Conservation (phyloP, 92 coral and sea anemone genomes). For the Epizoanthus illoricatus region DNA sequence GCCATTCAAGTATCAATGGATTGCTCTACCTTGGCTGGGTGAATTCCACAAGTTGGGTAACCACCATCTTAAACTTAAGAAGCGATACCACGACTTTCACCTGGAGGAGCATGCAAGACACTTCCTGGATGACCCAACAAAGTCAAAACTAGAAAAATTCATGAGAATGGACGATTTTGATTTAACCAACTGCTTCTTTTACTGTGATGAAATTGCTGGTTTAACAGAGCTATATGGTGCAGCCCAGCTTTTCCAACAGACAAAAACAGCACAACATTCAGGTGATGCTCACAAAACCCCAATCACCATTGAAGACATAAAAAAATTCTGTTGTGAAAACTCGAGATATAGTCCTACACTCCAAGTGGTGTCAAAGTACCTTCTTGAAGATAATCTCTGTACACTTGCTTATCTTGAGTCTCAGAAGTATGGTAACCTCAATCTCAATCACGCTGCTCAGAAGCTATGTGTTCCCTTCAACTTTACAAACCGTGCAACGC, state of each 20-base stretch:
- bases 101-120: conserved; percentile 28
- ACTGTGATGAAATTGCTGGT: conserved; percentile 24
- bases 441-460: conserved; percentile 4
- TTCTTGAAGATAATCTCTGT: conserved; percentile 3
- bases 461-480: too few species aligned
- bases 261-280: not conserved
- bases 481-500: not conserved
- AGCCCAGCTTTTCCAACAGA: not conserved
- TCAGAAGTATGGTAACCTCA: conserved; percentile 19
- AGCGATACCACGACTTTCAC: conserved; percentile 17
- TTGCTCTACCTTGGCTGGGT: conserved; percentile 31
- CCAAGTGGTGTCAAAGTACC: not conserved
- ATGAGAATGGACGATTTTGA: conserved; percentile 27
- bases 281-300: not conserved
- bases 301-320: not conserved
- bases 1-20: conserved; percentile 39
- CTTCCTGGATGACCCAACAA: conserved; percentile 27
- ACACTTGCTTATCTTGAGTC: conserved; percentile 12
- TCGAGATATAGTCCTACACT: not conserved
- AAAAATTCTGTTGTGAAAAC: not conserved
- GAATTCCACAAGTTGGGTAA: conserved; percentile 29
- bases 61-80: conserved; percentile 9
- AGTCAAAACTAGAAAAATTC: not conserved
- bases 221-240: conserved; percentile 4
- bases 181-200: conserved; percentile 23